Base-by-base conservation (phyloP, 2,888 invertebrate genomes). In the Limenitis camilla region DNA sequence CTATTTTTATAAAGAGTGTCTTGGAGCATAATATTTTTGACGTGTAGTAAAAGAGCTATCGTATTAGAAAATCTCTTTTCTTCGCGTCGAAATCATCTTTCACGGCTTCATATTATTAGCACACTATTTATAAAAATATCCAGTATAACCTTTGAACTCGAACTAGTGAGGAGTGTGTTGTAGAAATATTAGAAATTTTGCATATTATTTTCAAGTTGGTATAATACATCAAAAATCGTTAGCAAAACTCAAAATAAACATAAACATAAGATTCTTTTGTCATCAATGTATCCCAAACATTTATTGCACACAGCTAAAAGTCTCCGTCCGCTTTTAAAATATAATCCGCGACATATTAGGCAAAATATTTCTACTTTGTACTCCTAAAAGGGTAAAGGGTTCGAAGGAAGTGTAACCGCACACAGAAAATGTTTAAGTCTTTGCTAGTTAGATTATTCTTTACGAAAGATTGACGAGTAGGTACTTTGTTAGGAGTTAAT, bases 261-360 rank as follows among this genome's bases (percentile, higher is more conserved):
- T 36, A 5, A 42, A 30, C 39, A 28, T 31, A 43, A 27, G 32
- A 7, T 42, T 40, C 35, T 45, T 7, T 31, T 43, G 10, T 43
- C 27, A 10, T 43, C 27, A 43, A 11, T 48, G 33, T 39, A 40
- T 36, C 19, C 48, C 43, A 28, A 32, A 48, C 31, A 33, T 47
- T 54, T 56, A 47, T 39, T 49, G 53, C 55, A 52, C 52, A 52
- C 57, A 59, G 56, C 59, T 59, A 58, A 58, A 62, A 61, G 61
- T 65, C 62, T 65, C 65, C 64, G 65, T 65, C 65, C 65, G 65
- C 61, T 62, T 55, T 19, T 61, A 60, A 40, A 52, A 52, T 49
- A 49, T 42, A 46, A 49, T 56, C 56, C 49, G 48, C 42, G 45
- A 45, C 44, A 10, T 43, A 53, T 48, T 45, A 53, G 42, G 42